Base-by-base conservation (phyloP, 2,888 invertebrate genomes). In the Rotaria socialis region DNA sequence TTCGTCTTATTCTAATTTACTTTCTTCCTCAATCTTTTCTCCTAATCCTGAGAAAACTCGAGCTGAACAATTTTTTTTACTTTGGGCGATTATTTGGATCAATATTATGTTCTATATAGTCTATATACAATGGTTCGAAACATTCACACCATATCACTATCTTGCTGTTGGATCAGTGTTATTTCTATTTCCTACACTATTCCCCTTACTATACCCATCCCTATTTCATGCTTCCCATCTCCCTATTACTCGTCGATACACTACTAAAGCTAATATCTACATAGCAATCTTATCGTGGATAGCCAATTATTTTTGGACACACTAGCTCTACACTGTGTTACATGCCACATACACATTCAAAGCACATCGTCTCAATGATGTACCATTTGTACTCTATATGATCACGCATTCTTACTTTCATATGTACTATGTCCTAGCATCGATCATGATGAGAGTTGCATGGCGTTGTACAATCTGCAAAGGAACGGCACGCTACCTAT, bases 101-200 rank as follows among this genome's bases (percentile, higher is more conserved):
- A 58, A 11, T 58, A 58, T 58, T 10, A n/a, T 58, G 7, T 58
- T 58, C 22, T 58, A 58, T n/a, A 58, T 58, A 58, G 22, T 58
- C n/a, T 58, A 58, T n/a, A n/a, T n/a, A n/a, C n/a, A 58, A 58
- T 58, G 58, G 58, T 58, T 58, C n/a, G 58, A 58, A 58, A 58
- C 22, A 10, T 58, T 58, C 7, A 58, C 58, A n/a, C 58, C 58
- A n/a, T 58, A 58, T n/a, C 58, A 58, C 11, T 58, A 58, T n/a
- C 58, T 58, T 58, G 4, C 58, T n/a, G 10, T 58, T 58, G 58
- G 58, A 10, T n/a, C n/a, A 11, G 2, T 58, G n/a, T n/a, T 58
- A 58, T 58, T 58, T 10, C 24, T 58, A 6, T 58, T 58, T n/a
- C 58, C 58, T n/a, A 58, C 58, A 24, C 3, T 58, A 10, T 58